Percentiles rank a stretch among this genome's conserved stretches.
Conservation (phyloP, 2,888 invertebrate species). For the Sceliomorpha sp. region DNA sequence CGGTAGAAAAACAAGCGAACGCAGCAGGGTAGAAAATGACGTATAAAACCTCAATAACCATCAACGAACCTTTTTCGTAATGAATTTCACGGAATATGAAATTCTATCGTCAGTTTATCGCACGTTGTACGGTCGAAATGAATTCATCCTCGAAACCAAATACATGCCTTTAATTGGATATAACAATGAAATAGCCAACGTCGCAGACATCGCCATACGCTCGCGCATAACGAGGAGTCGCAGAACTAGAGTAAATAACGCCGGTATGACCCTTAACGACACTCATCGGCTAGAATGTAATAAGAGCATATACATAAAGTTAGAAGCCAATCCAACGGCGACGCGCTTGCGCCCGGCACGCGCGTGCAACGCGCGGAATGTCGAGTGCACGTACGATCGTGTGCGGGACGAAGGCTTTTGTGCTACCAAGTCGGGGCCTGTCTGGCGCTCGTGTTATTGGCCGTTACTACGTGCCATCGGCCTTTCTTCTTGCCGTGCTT, state of each 20-base stretch:
- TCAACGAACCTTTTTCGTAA: slow-evolving; percentile 19
- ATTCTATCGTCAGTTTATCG: slow-evolving; percentile 25
- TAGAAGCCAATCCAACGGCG: slow-evolving; percentile 30
- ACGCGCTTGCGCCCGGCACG: neutral
- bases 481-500: slow-evolving; percentile 59
- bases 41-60: slow-evolving; percentile 35
- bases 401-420: slow-evolving; percentile 59
- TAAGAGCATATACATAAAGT: slow-evolving; percentile 68
- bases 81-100: slow-evolving; percentile 31
- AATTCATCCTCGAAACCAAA: slow-evolving; percentile 30
- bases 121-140: slow-evolving; percentile 18
- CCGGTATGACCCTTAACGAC: slow-evolving; percentile 62
- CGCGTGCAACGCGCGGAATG: slow-evolving; percentile 37
- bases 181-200: slow-evolving; percentile 31
- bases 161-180: slow-evolving; percentile 40
- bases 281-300: slow-evolving; percentile 68
- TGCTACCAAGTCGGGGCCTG: slow-evolving; percentile 44
- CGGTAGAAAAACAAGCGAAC: slow-evolving; percentile 27
- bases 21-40: slow-evolving; percentile 31
- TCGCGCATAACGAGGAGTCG: slow-evolving; percentile 1
- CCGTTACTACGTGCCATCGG: slow-evolving; percentile 55
- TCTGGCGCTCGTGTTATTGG: slow-evolving; percentile 57
- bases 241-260: slow-evolving; percentile 38
- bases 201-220: slow-evolving; percentile 17
- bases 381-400: slow-evolving; percentile 34